A percentile compares a stretch with the other conserved stretches of the same genome.
These are phyloP conservation scores for Neofelis nebulosa DNA, from an alignment of 2,113 vertebrate genomes.

Conservation along the genomic window DNA sequence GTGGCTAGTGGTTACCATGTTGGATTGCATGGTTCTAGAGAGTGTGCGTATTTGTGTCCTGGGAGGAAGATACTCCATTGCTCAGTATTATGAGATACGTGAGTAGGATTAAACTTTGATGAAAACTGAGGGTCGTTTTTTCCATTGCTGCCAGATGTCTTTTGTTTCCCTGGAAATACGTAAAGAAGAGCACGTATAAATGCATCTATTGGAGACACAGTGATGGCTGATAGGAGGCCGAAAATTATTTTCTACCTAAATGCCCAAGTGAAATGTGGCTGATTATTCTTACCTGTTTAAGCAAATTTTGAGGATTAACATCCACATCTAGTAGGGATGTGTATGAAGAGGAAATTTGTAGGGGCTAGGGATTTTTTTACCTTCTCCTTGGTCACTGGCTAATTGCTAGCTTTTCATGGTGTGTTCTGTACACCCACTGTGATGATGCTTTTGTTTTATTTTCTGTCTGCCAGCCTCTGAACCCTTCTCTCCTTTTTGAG, in stretches of 20 bases:
- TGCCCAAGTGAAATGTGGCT: not conserved
- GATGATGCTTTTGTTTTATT: not conserved
- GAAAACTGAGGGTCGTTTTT: not conserved
- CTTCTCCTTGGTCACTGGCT: not conserved
- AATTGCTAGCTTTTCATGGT: not conserved
- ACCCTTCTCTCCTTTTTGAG: not conserved
- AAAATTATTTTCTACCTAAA: not conserved
- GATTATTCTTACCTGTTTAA: not conserved
- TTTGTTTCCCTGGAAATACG: not conserved
- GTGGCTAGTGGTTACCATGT: not conserved
- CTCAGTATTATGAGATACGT: not conserved
- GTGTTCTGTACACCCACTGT: not conserved
- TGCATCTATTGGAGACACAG: not conserved
- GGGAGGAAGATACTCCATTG: not conserved
- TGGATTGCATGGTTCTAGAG: no score
- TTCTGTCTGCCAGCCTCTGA: not conserved
- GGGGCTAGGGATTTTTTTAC: not conserved
- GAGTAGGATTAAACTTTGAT: not conserved
- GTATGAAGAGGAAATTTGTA: not conserved
- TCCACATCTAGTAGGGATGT: not conserved
- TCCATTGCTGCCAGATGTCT: not conserved
- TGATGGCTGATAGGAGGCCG: not conserved
- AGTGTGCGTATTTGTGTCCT: not conserved
- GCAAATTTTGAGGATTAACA: constrained; percentile 28
- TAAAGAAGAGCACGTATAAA: not conserved